Evolutionary conservation across 1,140 invertebrate species (phyloP), one percentile per base, ranked within the genome.

Genomic region (Penaeus indicus): DNA sequence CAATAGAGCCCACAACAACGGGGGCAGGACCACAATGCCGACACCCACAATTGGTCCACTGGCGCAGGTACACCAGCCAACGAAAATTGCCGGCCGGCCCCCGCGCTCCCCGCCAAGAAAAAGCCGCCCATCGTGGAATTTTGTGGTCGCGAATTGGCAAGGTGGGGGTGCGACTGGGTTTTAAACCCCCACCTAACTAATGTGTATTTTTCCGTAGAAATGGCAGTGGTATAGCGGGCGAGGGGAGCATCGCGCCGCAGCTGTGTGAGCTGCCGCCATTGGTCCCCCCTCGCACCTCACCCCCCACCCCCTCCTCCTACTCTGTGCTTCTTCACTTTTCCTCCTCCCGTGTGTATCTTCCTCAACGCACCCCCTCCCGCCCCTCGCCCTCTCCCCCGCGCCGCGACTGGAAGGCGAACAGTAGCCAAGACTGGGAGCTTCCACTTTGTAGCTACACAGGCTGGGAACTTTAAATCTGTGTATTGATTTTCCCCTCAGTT

Each of bases 151-250:
- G 85, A 90, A 90, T 87, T 87, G 84, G 85, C 89, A 87, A 90
- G 89, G 84, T 62, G 89, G 85, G 85, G 81, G 88, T 69, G 32
- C 78, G 60, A 75, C 69, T 63, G 88, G 88, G 62, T 77, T 88
- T 89, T 89, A 81, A 89, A 81, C 85, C 85, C 89, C 85, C 85
- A 79, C 85, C 85, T 90, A 87, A 84, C 84, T 90, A 90, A 87
- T 90, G 85, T 86, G 85, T 90, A 90, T 90, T 90, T 90, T 90
- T 90, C 89, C 85, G 85, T 87, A 90, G 85, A 90, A 90, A 87
- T 90, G 89, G 89, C 89, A 90, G 84, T 86, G 89, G 79, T 87
- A 80, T 47, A 64, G 84, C 77, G 79, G 64, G 27, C 22, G 69
- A 62, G 84, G 78, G 64, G 60, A 62, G 80, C 78, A 77, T n/a